phyloP scores from a whole-genome alignment of 1,140 invertebrate species.

The Ptiloglossa arizonensis region DNA sequence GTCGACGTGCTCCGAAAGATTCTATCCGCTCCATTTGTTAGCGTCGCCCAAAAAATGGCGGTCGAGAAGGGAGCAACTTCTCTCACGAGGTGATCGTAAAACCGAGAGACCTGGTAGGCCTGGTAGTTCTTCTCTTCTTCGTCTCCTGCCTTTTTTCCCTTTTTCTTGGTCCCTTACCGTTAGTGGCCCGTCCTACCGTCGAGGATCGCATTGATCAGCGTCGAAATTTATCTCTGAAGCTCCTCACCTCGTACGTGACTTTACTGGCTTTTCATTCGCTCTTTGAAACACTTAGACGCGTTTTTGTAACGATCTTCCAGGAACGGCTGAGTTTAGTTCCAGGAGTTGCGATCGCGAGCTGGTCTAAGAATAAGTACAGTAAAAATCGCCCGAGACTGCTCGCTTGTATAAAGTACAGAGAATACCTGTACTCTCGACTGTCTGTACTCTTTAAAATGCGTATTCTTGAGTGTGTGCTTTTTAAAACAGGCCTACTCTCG shows the following conservation, averaged over 20 bases:
- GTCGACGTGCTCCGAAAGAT: slow-evolving; percentile 1
- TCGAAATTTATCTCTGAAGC: slow-evolving; percentile 36
- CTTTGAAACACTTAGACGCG: neutral
- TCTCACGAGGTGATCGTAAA: slow-evolving; percentile 39
- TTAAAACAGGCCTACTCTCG: no score
- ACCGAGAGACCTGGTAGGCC: slow-evolving; percentile 13
- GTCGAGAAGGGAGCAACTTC: slow-evolving; percentile 13
- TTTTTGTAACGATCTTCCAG: neutral
- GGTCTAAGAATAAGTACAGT: neutral
- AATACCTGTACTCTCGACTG: no score
- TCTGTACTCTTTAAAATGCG: no score
- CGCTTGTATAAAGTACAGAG: no score
- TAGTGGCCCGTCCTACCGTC: slow-evolving; percentile 22
- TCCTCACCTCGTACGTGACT: neutral
- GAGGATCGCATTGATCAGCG: slow-evolving; percentile 16
- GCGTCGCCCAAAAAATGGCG: slow-evolving; percentile 39
- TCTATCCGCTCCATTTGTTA: slow-evolving; percentile 26
- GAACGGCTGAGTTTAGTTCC: no score
- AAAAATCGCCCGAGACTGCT: no score
- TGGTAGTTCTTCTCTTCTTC: slow-evolving; percentile 5
- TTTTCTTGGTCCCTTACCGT: slow-evolving; percentile 38
- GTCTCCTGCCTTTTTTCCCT: neutral
- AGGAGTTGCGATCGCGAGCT: neutral
- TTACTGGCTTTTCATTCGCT: neutral
- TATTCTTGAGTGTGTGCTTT: no score